Base-by-base conservation (phyloP, 2,113 vertebrate species). In the Phaetusa simplex region DNA sequence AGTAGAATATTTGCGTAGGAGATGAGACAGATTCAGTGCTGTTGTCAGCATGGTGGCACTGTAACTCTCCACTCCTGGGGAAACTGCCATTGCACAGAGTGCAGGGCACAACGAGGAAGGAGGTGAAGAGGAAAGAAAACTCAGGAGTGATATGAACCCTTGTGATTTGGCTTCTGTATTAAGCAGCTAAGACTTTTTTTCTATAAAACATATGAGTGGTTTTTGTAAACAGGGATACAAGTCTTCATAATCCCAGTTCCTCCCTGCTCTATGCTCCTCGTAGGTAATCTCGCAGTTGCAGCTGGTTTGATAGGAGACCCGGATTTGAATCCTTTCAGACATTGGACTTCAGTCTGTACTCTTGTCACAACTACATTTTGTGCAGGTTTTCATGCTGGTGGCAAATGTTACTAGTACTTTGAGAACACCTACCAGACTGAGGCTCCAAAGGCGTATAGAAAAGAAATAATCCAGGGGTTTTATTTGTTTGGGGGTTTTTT, bases 31-130 rank as follows among this genome's bases (percentile, higher is more conserved):
- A 2, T 55, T 77, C 36, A 36, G 36, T 72, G 42, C 49, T 77
- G 16, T 45, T 6, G 10, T 52, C 34, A 45, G 40, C 27, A 42
- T 6, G 9, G 69, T 0, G 1, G 30, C 1, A 1, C 38, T 55
- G 61, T 58, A 55, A 19, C 56, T 47, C 24, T 70, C 12, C 74
- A 22, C 26, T 56, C 30, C 61, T 66, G 30, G 22, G 55, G 19
- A 58, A 72, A 34, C 21, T 56, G 29, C 21, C 2, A 1, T 45
- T 72, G 22, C 8, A 8, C 18, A 16, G 34, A 42, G 15, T n/a
- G 8, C 7, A 30, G 32, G 52, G 16, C 14, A 16, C 12, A 5
- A 40, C 18, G 30, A 83, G 24, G 53, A 67, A 40, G 49, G 19
- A 69, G 62, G 12, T 10, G 29, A 64, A 29, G 21, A 62, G 38